A percentile compares a stretch with the other conserved stretches of the same genome.
Evolutionary conservation across 2,113 vertebrate genomes (phyloP).

Genomic region (Limnothrissa miodon): DNA sequence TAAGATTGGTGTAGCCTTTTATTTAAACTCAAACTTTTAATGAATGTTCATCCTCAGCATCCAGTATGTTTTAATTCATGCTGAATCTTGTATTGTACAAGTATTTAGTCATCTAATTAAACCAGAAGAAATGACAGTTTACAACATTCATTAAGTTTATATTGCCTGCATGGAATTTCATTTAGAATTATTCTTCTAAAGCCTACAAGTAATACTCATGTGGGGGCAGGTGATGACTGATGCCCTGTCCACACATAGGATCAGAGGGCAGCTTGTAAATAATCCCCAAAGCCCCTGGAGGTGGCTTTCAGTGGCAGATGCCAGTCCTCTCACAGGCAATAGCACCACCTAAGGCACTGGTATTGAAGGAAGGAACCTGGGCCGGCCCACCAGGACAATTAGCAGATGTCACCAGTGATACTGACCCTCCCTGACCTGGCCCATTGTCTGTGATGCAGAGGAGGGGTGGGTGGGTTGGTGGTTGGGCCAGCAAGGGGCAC

Average conservation of each 20-base stretch:
- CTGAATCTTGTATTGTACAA: too few species aligned
- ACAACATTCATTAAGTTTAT: background rate
- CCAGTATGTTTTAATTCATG: too few species aligned
- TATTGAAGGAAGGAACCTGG: conserved; percentile 50
- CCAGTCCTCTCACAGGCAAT: conserved; percentile 42
- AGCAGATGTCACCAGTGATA: conserved; percentile 68
- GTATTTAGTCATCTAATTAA: too few species aligned
- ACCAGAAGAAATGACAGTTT: background rate
- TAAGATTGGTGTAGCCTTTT: background rate
- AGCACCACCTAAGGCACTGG: conserved; percentile 52
- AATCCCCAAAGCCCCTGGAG: conserved; percentile 44
- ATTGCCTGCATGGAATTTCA: background rate
- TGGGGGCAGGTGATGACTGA: background rate
- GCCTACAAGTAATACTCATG: background rate
- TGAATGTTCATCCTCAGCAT: too few species aligned
- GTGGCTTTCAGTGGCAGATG: conserved; percentile 55
- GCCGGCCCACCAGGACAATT: conserved; percentile 70
- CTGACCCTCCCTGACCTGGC: conserved; percentile 67
- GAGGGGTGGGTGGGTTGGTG: conserved; percentile 10
- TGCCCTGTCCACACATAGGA: background rate
- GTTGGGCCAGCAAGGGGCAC: conserved; percentile 25
- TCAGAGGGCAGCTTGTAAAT: conserved; percentile 39
- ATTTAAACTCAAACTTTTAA: background rate
- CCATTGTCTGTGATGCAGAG: conserved; percentile 52
- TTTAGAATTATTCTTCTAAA: background rate